Evolutionary conservation across 2,888 invertebrate species (phyloP), one percentile per base, ranked within the genome.

Genomic region (Boloria selene): DNA sequence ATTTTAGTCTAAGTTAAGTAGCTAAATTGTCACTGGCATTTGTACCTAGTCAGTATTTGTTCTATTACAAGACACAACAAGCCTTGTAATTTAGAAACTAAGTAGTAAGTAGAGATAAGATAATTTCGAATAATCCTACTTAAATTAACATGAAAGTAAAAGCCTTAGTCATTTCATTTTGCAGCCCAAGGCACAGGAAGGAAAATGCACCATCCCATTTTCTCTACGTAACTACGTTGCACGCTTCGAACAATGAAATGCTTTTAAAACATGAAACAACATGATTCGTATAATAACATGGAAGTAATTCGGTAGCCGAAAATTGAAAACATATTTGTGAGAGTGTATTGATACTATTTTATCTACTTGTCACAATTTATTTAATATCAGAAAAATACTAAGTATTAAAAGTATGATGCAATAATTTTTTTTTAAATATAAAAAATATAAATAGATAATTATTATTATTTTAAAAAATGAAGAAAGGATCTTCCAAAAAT

Each of bases 161-260:
- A 85, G 81, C 78, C 74, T 79, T 80, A 82, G 83, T 82, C 82
- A 81, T 86, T 89, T 87, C 84, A 86, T 86, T 75, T 84, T 82
- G 81, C 82, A 82, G 85, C 87, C 87, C 83, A 85, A 86, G 88
- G 90, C 87, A 78, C 81, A 84, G 87, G 83, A 85, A 84, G 81
- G 82, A 80, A 82, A 87, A 86, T 88, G 85, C 87, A 84, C 82
- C 81, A 84, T 88, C 87, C 86, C 83, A 88, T 89, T 90, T 86
- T 86, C 87, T 86, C 85, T 76, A 72, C 85, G 83, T 87, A 87
- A 87, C 86, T 82, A 83, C 84, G 76, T 85, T 84, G 84, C 84
- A 82, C 83, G 82, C 80, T 84, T 83, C 81, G 86, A 87, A 90
- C 90, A 90, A 89, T 88, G 88, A 87, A 90, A 89, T 84, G 90